Conservation (phyloP, 2,888 invertebrate genomes). For the Tryphoninae sp. region DNA sequence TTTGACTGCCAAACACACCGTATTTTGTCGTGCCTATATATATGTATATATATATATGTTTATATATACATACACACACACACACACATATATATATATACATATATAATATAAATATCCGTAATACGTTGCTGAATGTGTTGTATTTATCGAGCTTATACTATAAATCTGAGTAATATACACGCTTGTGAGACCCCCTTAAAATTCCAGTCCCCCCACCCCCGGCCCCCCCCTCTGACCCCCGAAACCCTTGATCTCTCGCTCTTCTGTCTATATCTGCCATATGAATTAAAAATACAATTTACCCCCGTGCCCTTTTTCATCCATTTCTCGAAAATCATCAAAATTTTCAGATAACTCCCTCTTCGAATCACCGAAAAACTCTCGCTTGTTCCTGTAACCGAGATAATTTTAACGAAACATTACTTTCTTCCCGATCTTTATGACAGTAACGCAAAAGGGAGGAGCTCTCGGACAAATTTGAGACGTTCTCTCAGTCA, state of each 20-base stretch:
- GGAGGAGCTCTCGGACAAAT: slow-evolving; percentile 80
- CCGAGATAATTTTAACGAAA: slow-evolving; percentile 19
- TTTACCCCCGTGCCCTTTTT: slow-evolving; percentile 29
- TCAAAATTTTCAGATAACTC: slow-evolving; percentile 55
- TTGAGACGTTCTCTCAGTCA: slow-evolving; percentile 87
- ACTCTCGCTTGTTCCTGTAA: slow-evolving; percentile 9
- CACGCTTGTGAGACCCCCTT: slow-evolving; percentile 72
- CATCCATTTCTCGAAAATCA: slow-evolving; percentile 48
- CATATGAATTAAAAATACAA: slow-evolving; percentile 33
- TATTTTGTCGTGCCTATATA: slow-evolving; percentile 67
- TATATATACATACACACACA: neutral
- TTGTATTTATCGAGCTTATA: slow-evolving; percentile 76
- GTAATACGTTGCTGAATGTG: slow-evolving; percentile 79
- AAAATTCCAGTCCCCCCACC: slow-evolving; percentile 55
- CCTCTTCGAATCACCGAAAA: slow-evolving; percentile 43
- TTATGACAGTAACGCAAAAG: slow-evolving; percentile 78
- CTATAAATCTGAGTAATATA: slow-evolving; percentile 68
- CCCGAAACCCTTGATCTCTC: slow-evolving; percentile 41
- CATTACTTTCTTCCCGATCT: slow-evolving; percentile 56
- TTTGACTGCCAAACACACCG: slow-evolving; percentile 75
- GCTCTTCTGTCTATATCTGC: slow-evolving; percentile 37
- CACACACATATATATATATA: neutral
- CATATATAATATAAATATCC: slow-evolving; percentile 32
- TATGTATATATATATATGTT: slow-evolving; percentile 18
- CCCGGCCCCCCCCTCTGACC: slow-evolving; percentile 34